phyloP scores from a whole-genome alignment of 2,888 invertebrate genomes.

The Drosophila vallismaia region DNA sequence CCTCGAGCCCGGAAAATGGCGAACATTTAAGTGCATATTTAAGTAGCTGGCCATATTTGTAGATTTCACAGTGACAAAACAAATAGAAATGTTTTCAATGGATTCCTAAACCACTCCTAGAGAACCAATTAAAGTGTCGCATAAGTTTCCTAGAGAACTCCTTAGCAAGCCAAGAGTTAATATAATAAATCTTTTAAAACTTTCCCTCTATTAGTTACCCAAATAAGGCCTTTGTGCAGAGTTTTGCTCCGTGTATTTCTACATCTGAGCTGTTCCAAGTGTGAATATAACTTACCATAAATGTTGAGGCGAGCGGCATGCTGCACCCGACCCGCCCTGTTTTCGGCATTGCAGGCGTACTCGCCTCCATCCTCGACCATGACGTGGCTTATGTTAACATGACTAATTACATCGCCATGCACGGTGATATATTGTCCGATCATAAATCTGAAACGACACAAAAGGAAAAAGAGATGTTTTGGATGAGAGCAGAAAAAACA shows the following conservation, averaged over 20 bases:
- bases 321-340: slow-evolving; percentile 89
- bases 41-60: slow-evolving; percentile 59
- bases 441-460: slow-evolving; percentile 86
- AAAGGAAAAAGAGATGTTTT: slow-evolving; percentile 1
- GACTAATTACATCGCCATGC: slow-evolving; percentile 92
- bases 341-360: slow-evolving; percentile 90
- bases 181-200: no score
- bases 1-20: slow-evolving; percentile 45
- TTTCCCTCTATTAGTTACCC: neutral
- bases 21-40: slow-evolving; percentile 73
- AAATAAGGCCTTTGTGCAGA: neutral
- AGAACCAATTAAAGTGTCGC: no score
- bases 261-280: slow-evolving; percentile 28
- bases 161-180: no score
- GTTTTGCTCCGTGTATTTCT: neutral
- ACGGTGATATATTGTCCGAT: slow-evolving; percentile 91
- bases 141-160: no score
- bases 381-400: slow-evolving; percentile 92
- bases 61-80: slow-evolving; percentile 8
- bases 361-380: slow-evolving; percentile 92
- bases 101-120: no score
- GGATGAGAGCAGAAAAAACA: slow-evolving; percentile 33
- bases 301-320: slow-evolving; percentile 92
- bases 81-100: neutral
- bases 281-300: slow-evolving; percentile 87